Evolutionary conservation across 1,140 invertebrate species (phyloP).

Genomic region (Drosophila subpulchrella): DNA sequence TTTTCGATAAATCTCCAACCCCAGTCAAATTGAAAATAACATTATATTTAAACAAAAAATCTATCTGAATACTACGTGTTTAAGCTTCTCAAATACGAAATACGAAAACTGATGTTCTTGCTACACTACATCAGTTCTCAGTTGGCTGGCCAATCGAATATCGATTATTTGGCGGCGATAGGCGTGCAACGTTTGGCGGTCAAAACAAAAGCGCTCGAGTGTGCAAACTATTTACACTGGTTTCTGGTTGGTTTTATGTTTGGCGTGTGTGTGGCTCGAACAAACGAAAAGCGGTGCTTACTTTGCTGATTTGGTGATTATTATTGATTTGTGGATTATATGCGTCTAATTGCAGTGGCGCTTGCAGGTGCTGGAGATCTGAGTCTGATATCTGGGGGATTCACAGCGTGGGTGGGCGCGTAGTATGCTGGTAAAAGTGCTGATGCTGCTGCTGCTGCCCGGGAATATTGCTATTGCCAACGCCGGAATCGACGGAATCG

Average conservation of each 20-base stretch:
- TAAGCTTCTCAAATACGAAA: conserved; percentile 10
- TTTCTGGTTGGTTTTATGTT: conserved; percentile 10
- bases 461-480: conserved; percentile 34
- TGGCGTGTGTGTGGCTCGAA: conserved; percentile 33
- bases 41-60: neutral
- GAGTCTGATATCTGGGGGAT: conserved; percentile 13
- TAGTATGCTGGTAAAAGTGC: conserved; percentile 69
- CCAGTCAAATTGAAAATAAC: neutral
- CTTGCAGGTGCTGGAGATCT: conserved; percentile 36
- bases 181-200: conserved; percentile 50
- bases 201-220: conserved; percentile 51
- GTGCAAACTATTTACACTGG: conserved; percentile 26
- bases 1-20: too few relatives aligned
- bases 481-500: conserved; percentile 9
- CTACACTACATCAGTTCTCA: neutral
- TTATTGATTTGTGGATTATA: conserved; percentile 54
- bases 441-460: conserved; percentile 58
- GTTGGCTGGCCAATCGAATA: conserved; percentile 21
- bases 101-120: neutral
- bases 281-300: conserved; percentile 54
- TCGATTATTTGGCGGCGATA: conserved; percentile 55
- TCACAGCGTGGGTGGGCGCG: conserved; percentile 75
- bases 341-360: conserved; percentile 48
- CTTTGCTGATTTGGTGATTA: conserved; percentile 51
- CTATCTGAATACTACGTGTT: neutral